phyloP scores from a whole-genome alignment of 1,140 invertebrate species.

The Drosophila quadrilineata region DNA sequence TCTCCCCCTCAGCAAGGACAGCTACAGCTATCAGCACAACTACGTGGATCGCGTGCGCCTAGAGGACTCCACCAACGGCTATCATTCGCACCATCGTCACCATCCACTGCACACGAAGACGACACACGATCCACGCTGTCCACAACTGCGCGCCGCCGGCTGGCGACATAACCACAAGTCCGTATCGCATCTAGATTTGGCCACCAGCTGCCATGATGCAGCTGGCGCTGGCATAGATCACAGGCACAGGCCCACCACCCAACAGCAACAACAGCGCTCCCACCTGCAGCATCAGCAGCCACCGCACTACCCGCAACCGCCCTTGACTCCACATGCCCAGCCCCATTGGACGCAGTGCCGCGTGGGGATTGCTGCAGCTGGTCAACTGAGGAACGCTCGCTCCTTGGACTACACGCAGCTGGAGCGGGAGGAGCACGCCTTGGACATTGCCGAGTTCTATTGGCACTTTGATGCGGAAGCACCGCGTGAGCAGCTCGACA shows the following conservation, averaged over 20 bases:
- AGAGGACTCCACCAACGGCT: slow-evolving; percentile 36
- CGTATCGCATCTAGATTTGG: slow-evolving; percentile 80
- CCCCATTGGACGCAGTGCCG: slow-evolving; percentile 69
- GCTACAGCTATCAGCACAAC: slow-evolving; percentile 71
- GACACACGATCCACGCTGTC: slow-evolving; percentile 60
- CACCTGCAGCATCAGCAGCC: slow-evolving; percentile 39
- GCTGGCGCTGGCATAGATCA: slow-evolving; percentile 73
- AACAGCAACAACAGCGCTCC: slow-evolving; percentile 12
- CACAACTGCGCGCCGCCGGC: slow-evolving; percentile 69
- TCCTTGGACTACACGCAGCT: slow-evolving; percentile 74
- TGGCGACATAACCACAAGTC: slow-evolving; percentile 79
- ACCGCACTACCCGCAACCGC: slow-evolving; percentile 29
- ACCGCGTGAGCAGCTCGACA: slow-evolving; percentile 55
- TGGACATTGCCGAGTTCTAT: slow-evolving; percentile 80
- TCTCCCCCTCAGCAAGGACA: slow-evolving; percentile 48
- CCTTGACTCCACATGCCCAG: slow-evolving; percentile 58
- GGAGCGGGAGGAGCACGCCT: slow-evolving; percentile 66
- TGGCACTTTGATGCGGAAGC: slow-evolving; percentile 76
- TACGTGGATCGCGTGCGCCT: slow-evolving; percentile 77
- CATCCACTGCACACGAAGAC: slow-evolving; percentile 17
- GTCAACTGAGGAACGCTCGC: slow-evolving; percentile 72
- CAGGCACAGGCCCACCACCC: slow-evolving; percentile 29
- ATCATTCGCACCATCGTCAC: slow-evolving; percentile 15
- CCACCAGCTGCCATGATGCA: slow-evolving; percentile 80
- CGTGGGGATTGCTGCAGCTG: slow-evolving; percentile 24